Base-by-base conservation (phyloP, 2,888 invertebrate species). In the Mythimna lalbum region DNA sequence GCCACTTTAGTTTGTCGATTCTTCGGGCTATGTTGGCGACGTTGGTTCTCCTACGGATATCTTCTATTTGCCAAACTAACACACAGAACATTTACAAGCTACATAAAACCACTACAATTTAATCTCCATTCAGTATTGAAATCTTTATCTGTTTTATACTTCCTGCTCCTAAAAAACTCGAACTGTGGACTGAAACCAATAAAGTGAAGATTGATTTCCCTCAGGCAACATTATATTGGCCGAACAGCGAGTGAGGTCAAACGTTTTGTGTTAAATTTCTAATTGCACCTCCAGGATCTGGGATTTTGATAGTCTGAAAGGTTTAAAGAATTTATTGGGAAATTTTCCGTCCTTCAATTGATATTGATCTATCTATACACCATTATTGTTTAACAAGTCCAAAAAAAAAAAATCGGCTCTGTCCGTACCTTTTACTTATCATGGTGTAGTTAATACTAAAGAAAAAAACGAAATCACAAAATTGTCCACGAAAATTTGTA, bases 141-240 rank as follows among this genome's bases (percentile, higher is more conserved):
- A 70, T 59, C 68, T 68, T 69, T 63, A 65, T 69, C 33, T 73
- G 39, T 73, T 81, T 63, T 53, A 43, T 19, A 12, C 60, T 67
- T 80, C 73, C 63, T 57, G 49, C 52, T 65, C 23, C 10, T 68
- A 63, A 73, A 73, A 72, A 81, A 69, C 63, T 55, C 62, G 62
- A 56, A 63, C 84, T 84, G 85, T 85, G 82, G 82, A 85, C 69
- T 82, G 81, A 81, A 84, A 81, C 85, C 83, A 86, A 87, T 89
- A 88, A 90, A 90, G 81, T 82, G 76, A 43, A 78, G 81, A 79
- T 80, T 88, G 87, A 91, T 91, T 91, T 91, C 90, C 90, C 91
- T 21, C 23, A 86, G 86, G 89, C 23, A 61, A 86, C 84, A 88
- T 90, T 88, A 87, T 85, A 87, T 80, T 81, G 83, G 82, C 79